A percentile compares a stretch with the other conserved stretches of the same genome.
Conservation (phyloP, 2,113 vertebrate genomes). For the Microtus pennsylvanicus region DNA sequence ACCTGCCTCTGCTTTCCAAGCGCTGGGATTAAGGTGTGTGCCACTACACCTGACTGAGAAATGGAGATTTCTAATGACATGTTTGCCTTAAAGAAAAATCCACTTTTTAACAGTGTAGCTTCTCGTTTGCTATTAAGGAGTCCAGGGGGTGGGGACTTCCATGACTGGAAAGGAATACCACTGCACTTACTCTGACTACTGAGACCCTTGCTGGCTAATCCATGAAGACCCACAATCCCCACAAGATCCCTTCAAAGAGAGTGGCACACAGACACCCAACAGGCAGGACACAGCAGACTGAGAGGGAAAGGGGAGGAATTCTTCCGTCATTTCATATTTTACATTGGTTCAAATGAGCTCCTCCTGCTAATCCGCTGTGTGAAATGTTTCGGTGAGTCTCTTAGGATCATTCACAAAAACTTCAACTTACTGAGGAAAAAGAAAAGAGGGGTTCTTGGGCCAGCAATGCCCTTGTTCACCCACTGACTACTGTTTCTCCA, state of each 20-base stretch:
- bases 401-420: conserved; percentile 34
- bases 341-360: conserved; percentile 29
- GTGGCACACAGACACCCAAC: not conserved
- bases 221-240: conserved; percentile 25
- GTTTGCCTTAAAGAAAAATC: conserved; percentile 37
- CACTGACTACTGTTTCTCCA: not conserved
- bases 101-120: not conserved
- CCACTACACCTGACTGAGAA: not conserved
- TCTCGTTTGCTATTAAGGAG: conserved; percentile 12
- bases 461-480: not conserved
- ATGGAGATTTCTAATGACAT: not conserved
- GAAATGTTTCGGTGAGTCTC: not conserved
- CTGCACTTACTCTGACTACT: conserved; percentile 41
- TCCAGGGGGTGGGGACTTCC: not conserved
- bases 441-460: not conserved
- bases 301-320: conserved; percentile 14
- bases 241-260: conserved; percentile 50
- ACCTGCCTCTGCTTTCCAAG: not conserved
- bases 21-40: not conserved
- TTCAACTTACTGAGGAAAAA: conserved; percentile 1
- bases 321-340: conserved; percentile 11
- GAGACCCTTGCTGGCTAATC: not conserved
- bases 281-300: conserved; percentile 19
- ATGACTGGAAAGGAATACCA: not conserved
- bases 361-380: not conserved